Percentiles rank a stretch among this genome's conserved stretches.
phyloP scores from a whole-genome alignment of 1,140 invertebrate species.

The Leptinotarsa texana region DNA sequence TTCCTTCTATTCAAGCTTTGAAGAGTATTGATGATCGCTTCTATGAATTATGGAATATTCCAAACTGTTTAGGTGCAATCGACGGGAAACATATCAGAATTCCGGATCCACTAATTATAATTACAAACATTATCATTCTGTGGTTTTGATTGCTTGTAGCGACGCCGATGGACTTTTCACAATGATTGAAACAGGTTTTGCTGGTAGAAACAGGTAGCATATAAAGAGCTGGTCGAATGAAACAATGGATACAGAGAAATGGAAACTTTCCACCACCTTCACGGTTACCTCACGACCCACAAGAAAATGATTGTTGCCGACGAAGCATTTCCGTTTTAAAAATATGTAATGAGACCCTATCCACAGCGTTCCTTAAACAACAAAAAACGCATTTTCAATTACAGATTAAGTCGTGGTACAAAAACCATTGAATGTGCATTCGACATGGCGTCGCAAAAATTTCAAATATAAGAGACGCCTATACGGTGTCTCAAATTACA shows the following conservation, averaged over 20 bases:
- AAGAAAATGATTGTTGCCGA: constrained; percentile 9
- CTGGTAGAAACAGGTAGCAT: constrained; percentile 31
- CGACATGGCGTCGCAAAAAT: constrained; percentile 27
- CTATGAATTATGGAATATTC: constrained; percentile 20
- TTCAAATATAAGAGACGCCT: constrained; percentile 26
- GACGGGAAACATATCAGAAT: constrained; percentile 24
- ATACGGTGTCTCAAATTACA: constrained; percentile 14
- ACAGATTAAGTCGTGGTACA: constrained; percentile 24
- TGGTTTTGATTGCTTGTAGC: constrained; percentile 27
- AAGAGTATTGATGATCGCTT: constrained; percentile 17
- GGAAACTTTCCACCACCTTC: constrained; percentile 23
- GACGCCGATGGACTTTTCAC: constrained; percentile 28
- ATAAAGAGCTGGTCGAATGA: constrained; percentile 28
- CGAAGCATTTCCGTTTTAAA: constrained; percentile 11
- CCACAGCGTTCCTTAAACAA: constrained; percentile 18
- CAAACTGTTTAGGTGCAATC: neutral
- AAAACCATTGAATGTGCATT: constrained; percentile 28
- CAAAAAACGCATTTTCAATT: constrained; percentile 24
- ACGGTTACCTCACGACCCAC: constrained; percentile 2
- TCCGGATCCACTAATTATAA: constrained; percentile 24
- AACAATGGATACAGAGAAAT: constrained; percentile 24
- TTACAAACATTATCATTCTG: constrained; percentile 24
- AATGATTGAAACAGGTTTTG: constrained; percentile 23
- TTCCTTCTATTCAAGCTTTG: neutral
- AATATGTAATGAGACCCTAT: constrained; percentile 26